phyloP scores from a whole-genome alignment of 2,113 vertebrate species.

The Gopherus flavomarginatus region DNA sequence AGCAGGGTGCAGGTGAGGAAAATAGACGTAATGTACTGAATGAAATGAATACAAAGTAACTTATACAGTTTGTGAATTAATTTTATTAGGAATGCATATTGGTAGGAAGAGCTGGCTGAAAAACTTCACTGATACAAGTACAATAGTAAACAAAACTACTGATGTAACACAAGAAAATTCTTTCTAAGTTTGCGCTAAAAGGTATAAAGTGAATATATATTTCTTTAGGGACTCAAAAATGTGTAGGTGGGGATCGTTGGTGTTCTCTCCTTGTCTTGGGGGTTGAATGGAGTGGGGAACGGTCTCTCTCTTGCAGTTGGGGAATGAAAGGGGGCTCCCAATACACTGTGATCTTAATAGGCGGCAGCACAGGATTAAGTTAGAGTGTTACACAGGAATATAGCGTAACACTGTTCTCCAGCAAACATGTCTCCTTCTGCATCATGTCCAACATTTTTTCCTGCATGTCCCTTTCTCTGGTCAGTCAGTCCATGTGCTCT shows the following conservation, averaged over 20 bases:
- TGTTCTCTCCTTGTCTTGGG: background rate
- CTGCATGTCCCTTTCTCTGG: constrained; percentile 8
- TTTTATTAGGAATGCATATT: constrained; percentile 60
- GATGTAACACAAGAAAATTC: background rate
- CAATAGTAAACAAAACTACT: background rate
- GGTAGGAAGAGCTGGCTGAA: background rate
- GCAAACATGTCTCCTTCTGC: background rate
- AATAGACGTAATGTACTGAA: constrained; percentile 5
- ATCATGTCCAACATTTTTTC: constrained; percentile 10
- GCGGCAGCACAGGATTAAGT: background rate
- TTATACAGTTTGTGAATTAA: constrained; percentile 13
- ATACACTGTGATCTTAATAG: background rate
- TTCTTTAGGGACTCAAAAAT: background rate
- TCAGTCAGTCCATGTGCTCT: constrained; percentile 13
- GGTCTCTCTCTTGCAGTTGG: background rate
- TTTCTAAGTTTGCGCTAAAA: background rate
- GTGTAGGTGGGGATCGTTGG: background rate
- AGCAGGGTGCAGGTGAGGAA: background rate
- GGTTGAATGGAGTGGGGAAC: background rate
- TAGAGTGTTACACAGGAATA: background rate
- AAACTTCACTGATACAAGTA: constrained; percentile 23
- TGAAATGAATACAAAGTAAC: constrained; percentile 48
- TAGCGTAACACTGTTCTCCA: constrained; percentile 28
- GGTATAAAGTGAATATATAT: background rate
- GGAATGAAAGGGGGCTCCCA: background rate